Conservation (phyloP, 2,888 invertebrate genomes). For the Carabus problematicus region DNA sequence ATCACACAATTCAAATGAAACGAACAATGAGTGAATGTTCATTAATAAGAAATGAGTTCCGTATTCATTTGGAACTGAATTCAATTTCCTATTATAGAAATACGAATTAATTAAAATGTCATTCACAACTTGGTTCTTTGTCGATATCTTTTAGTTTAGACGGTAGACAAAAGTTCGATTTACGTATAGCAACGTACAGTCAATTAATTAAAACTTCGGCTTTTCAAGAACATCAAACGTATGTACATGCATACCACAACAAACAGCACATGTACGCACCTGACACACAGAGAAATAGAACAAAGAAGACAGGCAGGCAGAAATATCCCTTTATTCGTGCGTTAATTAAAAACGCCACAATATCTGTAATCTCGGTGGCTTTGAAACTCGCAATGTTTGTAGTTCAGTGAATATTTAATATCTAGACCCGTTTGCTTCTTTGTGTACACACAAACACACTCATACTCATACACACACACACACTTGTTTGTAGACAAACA, state of each 20-base stretch:
- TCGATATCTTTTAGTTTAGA: background rate
- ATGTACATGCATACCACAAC: too few relatives aligned
- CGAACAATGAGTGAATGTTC: too few relatives aligned
- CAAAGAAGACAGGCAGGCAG: background rate
- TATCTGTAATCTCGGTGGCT: conserved; percentile 23
- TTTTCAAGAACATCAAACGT: background rate
- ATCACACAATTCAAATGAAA: too few relatives aligned
- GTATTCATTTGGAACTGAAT: too few relatives aligned
- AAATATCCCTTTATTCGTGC: conserved; percentile 4
- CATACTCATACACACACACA: background rate
- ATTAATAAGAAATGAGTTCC: too few relatives aligned
- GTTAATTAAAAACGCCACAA: conserved; percentile 24
- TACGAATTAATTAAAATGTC: too few relatives aligned
- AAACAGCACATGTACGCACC: background rate
- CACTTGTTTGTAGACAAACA: too few relatives aligned
- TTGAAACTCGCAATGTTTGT: background rate
- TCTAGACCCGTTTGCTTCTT: too few relatives aligned
- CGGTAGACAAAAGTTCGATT: background rate
- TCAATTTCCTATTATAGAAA: too few relatives aligned
- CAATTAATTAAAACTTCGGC: conserved; percentile 1
- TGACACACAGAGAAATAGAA: background rate
- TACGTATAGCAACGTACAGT: background rate
- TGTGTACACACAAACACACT: background rate
- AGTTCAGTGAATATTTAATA: too few relatives aligned
- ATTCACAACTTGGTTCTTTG: too few relatives aligned